These are phyloP conservation scores for Drosophila suboccidentalis DNA, from an alignment of 2,888 invertebrate genomes.

Conservation along the genomic window DNA sequence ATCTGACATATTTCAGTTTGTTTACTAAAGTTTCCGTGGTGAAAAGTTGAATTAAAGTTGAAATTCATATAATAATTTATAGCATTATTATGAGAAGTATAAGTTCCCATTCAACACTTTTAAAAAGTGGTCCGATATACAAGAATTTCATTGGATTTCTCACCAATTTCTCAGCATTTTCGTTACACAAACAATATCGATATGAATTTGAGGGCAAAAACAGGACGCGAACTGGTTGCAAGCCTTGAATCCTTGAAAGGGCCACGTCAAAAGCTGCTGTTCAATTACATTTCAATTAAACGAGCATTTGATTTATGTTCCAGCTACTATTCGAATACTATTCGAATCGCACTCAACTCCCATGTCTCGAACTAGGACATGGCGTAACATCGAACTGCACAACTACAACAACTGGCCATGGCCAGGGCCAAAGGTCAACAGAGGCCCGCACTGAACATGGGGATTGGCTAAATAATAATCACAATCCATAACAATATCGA, in stretches of 20 bases:
- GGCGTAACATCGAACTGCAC: conserved; percentile 23
- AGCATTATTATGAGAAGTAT: no score
- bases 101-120: no score
- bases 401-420: background rate
- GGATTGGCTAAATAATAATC: conserved; percentile 14
- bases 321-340: conserved; percentile 1
- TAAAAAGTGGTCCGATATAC: no score
- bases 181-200: background rate
- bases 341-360: background rate
- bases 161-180: background rate
- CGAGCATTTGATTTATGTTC: conserved; percentile 24
- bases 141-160: background rate
- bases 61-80: no score
- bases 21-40: no score
- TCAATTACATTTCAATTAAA: conserved; percentile 41
- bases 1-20: no score
- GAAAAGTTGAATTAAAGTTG: no score
- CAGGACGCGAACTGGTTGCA: no score
- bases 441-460: background rate
- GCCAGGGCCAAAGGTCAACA: conserved; percentile 16
- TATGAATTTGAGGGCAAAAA: background rate
- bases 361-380: conserved; percentile 1
- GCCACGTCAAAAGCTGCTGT: conserved; percentile 16
- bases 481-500: conserved; percentile 36
- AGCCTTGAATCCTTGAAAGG: background rate